phyloP scores from a whole-genome alignment of 2,888 invertebrate species.

The Cryptus armator region DNA sequence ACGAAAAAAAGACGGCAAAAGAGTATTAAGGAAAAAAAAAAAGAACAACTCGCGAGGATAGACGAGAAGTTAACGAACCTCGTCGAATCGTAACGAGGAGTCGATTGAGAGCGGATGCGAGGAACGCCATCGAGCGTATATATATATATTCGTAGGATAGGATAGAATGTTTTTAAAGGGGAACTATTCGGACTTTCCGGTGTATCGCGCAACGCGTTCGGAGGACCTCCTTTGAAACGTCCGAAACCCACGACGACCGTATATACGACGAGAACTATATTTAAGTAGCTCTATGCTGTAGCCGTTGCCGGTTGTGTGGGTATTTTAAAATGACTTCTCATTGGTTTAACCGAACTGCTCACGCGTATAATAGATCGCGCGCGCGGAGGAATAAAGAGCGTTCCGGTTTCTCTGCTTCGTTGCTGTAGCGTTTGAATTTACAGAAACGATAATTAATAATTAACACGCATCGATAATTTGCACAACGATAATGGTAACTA shows the following conservation, averaged over 20 bases:
- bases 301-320: constrained; percentile 29
- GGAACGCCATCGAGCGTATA: background rate
- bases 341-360: constrained; percentile 56
- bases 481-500: background rate
- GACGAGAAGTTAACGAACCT: constrained; percentile 50
- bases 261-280: constrained; percentile 36
- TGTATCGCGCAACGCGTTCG: constrained; percentile 34
- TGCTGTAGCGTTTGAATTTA: background rate
- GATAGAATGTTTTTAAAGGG: constrained; percentile 20
- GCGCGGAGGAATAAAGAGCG: background rate
- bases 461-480: background rate
- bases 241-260: background rate
- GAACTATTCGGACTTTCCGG: constrained; percentile 52
- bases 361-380: background rate
- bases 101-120: constrained; percentile 16
- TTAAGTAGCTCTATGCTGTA: constrained; percentile 32
- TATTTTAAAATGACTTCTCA: constrained; percentile 63
- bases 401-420: background rate
- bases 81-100: constrained; percentile 39
- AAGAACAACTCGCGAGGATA: background rate
- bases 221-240: constrained; percentile 11
- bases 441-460: background rate
- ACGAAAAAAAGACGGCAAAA: background rate
- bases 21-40: constrained; percentile 8
- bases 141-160: background rate